Conservation (phyloP, 1,140 invertebrate genomes). For the Euwallacea fornicatus region DNA sequence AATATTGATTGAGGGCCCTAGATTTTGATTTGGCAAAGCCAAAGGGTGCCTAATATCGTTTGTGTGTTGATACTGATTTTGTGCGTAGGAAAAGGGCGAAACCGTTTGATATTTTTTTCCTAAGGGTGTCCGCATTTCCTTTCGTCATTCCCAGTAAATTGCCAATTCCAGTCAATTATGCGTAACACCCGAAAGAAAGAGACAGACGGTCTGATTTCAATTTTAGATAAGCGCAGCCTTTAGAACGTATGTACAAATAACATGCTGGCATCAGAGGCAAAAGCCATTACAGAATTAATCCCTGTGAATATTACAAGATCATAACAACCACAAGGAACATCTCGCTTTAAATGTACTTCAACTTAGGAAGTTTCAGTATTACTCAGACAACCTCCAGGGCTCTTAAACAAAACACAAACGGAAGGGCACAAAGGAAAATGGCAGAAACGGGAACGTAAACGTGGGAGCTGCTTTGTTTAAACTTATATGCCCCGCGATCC, state of each 20-base stretch:
- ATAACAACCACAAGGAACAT: conserved; percentile 4
- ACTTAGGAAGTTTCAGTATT: conserved; percentile 4
- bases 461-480: conserved; percentile 8
- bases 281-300: background rate
- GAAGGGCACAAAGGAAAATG: conserved; percentile 9
- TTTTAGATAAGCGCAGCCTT: too few species aligned
- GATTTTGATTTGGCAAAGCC: conserved; percentile 17
- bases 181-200: too few species aligned
- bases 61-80: conserved; percentile 43
- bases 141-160: conserved; percentile 11
- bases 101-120: conserved; percentile 21
- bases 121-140: conserved; percentile 19
- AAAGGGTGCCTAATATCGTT: conserved; percentile 42
- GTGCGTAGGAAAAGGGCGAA: conserved; percentile 22
- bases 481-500: background rate
- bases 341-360: background rate
- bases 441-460: conserved; percentile 4
- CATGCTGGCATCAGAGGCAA: background rate
- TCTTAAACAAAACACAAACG: conserved; percentile 11
- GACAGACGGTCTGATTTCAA: too few species aligned
- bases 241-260: background rate
- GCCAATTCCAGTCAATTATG: conserved; percentile 1
- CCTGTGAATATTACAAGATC: background rate
- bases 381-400: conserved; percentile 12
- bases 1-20: conserved; percentile 24